Conservation (phyloP, 2,113 vertebrate genomes). For the Salminus brasiliensis region DNA sequence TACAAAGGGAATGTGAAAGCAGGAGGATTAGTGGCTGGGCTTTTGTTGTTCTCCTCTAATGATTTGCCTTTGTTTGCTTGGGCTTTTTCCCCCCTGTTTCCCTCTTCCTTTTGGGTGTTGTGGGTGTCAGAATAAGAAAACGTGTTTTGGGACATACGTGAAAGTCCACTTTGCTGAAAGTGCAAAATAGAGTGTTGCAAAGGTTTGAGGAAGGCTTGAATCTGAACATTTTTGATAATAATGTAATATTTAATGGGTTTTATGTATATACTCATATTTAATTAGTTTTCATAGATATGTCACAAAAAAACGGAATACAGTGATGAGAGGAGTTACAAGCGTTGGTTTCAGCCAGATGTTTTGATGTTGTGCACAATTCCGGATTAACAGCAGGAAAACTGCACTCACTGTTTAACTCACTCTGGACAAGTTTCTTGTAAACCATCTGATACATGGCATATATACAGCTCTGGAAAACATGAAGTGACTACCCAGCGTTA, state of each 20-base stretch:
- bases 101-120: neutral
- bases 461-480: no score
- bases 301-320: neutral
- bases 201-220: neutral
- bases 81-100: neutral
- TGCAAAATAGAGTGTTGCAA: neutral
- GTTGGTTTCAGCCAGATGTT: slow-evolving; percentile 53
- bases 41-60: neutral
- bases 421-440: slow-evolving; percentile 1
- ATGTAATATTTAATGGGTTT: neutral
- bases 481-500: no score
- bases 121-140: neutral
- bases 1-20: neutral
- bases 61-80: neutral
- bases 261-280: no score
- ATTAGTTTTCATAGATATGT: neutral
- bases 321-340: neutral
- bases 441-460: neutral
- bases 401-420: neutral
- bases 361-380: slow-evolving; percentile 40
- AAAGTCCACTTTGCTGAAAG: neutral
- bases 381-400: slow-evolving; percentile 46
- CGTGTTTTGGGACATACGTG: neutral
- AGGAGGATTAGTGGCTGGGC: neutral
- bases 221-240: neutral